Percentiles rank a stretch among this genome's conserved stretches.
phyloP scores from a whole-genome alignment of 2,888 invertebrate species.

The Aleiodes leptofemur region DNA sequence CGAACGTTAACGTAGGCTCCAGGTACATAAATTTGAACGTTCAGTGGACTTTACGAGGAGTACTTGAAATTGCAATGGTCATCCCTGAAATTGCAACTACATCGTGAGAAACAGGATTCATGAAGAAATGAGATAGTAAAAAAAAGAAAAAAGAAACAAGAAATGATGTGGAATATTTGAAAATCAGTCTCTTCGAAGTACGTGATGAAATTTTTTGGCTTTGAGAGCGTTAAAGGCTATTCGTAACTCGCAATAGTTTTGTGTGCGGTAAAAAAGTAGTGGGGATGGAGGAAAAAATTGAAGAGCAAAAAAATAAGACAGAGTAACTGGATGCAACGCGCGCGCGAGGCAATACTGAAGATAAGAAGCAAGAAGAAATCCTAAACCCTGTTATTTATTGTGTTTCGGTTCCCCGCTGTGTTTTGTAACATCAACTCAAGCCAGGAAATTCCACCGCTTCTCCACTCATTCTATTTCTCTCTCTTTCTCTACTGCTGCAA shows the following conservation, averaged over 20 bases:
- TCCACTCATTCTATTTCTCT: background rate
- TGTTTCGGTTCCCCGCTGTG: conserved; percentile 28
- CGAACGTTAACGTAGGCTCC: conserved; percentile 28
- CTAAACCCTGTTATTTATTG: conserved; percentile 31
- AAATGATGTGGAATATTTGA: background rate
- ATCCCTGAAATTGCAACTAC: conserved; percentile 1
- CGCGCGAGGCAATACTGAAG: conserved; percentile 17
- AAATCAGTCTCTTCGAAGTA: background rate
- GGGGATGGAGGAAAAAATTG: background rate
- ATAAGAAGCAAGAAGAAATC: conserved; percentile 30
- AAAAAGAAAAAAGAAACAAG: background rate
- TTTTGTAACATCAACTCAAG: conserved; percentile 35
- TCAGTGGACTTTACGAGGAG: conserved; percentile 44
- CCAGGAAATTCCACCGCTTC: conserved; percentile 25
- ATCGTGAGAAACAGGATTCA: background rate
- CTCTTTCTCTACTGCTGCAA: background rate
- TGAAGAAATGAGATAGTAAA: too few species aligned
- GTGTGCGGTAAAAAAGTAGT: background rate
- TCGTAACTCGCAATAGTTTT: background rate
- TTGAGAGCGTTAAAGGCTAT: conserved; percentile 24
- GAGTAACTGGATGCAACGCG: conserved; percentile 7
- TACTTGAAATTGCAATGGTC: conserved; percentile 49
- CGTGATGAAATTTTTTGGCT: background rate
- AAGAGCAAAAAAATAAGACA: conserved; percentile 1
- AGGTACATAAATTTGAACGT: conserved; percentile 43